These are phyloP conservation scores for Meandrusa payeni DNA, from an alignment of 2,888 invertebrate genomes.

Conservation along the genomic window DNA sequence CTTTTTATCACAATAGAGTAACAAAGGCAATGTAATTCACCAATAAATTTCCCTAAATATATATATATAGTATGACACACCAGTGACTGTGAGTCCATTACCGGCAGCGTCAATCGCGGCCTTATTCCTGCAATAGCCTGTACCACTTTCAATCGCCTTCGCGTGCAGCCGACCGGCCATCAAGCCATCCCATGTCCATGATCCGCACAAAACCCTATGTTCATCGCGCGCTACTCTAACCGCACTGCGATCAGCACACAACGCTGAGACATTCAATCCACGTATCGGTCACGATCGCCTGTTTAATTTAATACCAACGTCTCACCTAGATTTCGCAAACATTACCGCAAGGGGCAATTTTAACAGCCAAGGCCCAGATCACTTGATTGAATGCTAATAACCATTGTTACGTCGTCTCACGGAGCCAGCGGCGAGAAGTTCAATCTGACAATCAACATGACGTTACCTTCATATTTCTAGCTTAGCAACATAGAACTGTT, in stretches of 20 bases:
- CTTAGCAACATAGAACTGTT: conserved; percentile 37
- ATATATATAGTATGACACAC: too few relatives aligned
- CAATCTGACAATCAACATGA: conserved; percentile 33
- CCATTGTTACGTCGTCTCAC: conserved; percentile 41
- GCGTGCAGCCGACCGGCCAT: conserved; percentile 66
- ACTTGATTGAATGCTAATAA: conserved; percentile 59
- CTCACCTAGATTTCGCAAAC: conserved; percentile 35
- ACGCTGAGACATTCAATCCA: conserved; percentile 7
- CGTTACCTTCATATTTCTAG: conserved; percentile 33
- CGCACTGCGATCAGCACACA: conserved; percentile 34
- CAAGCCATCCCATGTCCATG: conserved; percentile 47
- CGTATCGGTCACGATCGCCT: conserved; percentile 39
- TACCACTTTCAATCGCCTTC: conserved; percentile 70
- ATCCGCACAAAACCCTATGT: conserved; percentile 65
- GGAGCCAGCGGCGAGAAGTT: conserved; percentile 15
- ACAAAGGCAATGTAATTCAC: too few relatives aligned
- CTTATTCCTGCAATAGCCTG: conserved; percentile 66
- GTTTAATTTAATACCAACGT: conserved; percentile 29
- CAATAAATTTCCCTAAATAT: too few relatives aligned
- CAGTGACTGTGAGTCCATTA: conserved; percentile 34
- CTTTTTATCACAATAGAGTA: too few relatives aligned
- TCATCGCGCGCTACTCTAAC: conserved; percentile 36
- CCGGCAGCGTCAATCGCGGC: conserved; percentile 64
- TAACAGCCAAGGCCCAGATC: conserved; percentile 34
- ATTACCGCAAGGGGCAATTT: conserved; percentile 61